Percentiles rank a stretch among this genome's conserved stretches.
These are phyloP conservation scores for Gymnarchus niloticus DNA, from an alignment of 2,113 vertebrate genomes.

Conservation along the genomic window DNA sequence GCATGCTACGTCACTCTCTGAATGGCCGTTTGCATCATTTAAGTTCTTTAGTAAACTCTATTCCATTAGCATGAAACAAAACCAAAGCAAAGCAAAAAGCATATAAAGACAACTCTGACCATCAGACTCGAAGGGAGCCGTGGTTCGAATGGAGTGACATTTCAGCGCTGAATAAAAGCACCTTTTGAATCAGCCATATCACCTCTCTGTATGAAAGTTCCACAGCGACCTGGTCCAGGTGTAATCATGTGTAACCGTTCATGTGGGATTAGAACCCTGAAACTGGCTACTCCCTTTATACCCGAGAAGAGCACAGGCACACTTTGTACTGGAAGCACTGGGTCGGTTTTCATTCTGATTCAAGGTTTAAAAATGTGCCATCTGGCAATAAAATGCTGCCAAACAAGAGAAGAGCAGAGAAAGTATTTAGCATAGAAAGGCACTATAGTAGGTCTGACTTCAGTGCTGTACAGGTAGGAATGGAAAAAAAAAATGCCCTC, in stretches of 20 bases:
- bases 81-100: too few species aligned
- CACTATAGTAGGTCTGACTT: background rate
- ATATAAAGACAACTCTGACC: background rate
- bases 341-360: background rate
- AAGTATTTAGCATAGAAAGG: background rate
- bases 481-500: background rate
- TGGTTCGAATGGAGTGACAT: background rate
- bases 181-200: background rate
- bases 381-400: background rate
- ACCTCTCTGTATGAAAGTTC: background rate
- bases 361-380: background rate
- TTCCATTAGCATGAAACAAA: too few species aligned
- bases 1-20: background rate
- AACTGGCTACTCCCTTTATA: background rate
- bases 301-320: background rate
- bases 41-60: too few species aligned
- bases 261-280: background rate
- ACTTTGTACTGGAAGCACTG: background rate
- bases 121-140: background rate
- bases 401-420: background rate
- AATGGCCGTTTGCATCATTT: too few species aligned
- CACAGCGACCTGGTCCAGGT: background rate
- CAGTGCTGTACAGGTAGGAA: background rate
- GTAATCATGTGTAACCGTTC: background rate
- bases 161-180: background rate